phyloP scores from a whole-genome alignment of 2,888 invertebrate genomes.

The Cephus spinipes region DNA sequence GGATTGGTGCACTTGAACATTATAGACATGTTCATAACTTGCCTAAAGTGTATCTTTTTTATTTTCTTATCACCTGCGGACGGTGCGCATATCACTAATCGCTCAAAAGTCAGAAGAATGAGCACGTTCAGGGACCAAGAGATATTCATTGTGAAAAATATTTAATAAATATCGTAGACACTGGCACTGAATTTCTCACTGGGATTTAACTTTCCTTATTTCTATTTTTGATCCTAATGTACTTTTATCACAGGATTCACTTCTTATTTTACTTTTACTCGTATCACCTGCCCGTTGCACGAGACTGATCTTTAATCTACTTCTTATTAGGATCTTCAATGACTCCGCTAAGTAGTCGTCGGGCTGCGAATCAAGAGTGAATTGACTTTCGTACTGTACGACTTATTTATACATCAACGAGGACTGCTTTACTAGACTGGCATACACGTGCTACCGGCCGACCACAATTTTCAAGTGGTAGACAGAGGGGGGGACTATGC shows the following conservation, averaged over 20 bases:
- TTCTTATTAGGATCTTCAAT: background rate
- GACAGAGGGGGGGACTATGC: too few relatives aligned
- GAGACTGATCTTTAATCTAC: background rate
- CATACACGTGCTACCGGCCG: background rate
- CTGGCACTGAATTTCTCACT: background rate
- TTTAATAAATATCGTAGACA: too few relatives aligned
- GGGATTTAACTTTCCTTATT: background rate
- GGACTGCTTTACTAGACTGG: too few relatives aligned
- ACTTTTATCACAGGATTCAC: background rate
- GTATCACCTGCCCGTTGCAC: background rate
- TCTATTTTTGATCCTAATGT: background rate
- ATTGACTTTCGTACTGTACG: background rate
- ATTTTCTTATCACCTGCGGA: background rate
- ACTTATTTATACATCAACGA: background rate
- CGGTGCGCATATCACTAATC: background rate
- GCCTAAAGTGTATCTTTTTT: background rate
- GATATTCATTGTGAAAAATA: background rate
- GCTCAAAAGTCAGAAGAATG: background rate
- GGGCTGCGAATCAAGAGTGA: background rate
- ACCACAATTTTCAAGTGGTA: background rate
- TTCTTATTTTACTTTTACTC: background rate
- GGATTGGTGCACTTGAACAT: constrained; percentile 42
- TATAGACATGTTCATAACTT: background rate
- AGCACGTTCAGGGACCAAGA: background rate
- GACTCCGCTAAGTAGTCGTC: background rate